Evolutionary conservation across 23 tunicate species (phyloP).

Genomic region (Styela clava): DNA sequence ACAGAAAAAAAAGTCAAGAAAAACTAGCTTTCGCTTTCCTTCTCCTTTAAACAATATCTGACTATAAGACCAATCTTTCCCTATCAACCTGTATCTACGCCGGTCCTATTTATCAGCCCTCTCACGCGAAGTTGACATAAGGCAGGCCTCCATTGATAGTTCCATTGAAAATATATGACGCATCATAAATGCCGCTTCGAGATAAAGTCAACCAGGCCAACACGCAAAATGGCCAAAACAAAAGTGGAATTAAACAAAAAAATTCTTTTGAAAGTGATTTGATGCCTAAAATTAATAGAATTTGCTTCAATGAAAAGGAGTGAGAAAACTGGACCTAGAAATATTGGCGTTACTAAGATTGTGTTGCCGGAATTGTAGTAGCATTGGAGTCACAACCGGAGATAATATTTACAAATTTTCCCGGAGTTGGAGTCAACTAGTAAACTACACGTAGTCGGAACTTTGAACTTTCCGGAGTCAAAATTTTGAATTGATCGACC

Average conservation of each 20-base stretch:
- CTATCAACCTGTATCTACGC: background rate
- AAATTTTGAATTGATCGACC: too few relatives aligned
- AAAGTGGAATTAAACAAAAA: too few relatives aligned
- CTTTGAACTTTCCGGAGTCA: too few relatives aligned
- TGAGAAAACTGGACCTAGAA: background rate
- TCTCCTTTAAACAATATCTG: too few relatives aligned
- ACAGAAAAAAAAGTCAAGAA: background rate
- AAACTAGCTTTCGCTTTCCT: too few relatives aligned
- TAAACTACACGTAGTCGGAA: too few relatives aligned
- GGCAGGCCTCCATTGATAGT: background rate
- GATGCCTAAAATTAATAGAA: too few relatives aligned
- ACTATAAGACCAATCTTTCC: background rate
- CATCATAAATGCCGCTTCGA: background rate
- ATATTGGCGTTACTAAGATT: background rate
- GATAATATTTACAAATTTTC: too few relatives aligned
- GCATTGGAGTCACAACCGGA: too few relatives aligned
- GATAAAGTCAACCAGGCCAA: background rate
- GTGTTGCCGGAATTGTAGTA: too few relatives aligned
- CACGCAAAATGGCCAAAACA: background rate
- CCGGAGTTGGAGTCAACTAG: too few relatives aligned
- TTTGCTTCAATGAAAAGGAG: background rate
- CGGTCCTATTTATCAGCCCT: background rate
- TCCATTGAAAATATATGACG: background rate
- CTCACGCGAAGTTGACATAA: background rate
- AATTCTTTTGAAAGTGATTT: too few relatives aligned